Conservation (phyloP, 2,888 invertebrate species). For the Sepioteuthis lessoniana region DNA sequence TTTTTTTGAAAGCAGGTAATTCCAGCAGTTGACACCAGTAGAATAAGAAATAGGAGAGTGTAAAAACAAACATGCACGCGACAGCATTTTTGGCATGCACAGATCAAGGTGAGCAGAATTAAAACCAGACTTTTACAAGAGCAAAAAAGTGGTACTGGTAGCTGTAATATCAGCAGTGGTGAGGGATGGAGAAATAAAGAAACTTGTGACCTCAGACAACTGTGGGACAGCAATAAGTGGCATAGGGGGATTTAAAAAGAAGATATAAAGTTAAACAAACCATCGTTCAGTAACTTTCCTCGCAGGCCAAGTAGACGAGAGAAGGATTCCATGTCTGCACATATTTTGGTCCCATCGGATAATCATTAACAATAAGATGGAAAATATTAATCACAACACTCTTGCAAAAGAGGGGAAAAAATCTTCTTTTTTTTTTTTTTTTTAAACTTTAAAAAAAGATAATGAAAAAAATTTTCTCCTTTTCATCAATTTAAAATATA, state of each 20-base stretch:
- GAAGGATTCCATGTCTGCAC: slow-evolving; percentile 39
- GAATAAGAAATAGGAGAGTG: not conserved
- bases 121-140: not conserved
- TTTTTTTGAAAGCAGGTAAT: not conserved
- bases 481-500: not conserved
- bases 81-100: slow-evolving; percentile 14
- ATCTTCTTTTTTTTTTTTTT: too few species aligned
- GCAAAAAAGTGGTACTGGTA: not conserved
- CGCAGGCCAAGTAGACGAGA: slow-evolving; percentile 41
- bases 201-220: not conserved
- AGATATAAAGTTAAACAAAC: not conserved
- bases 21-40: not conserved
- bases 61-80: not conserved
- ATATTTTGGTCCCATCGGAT: not conserved
- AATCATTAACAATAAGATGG: not conserved
- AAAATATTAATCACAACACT: not conserved
- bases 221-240: not conserved
- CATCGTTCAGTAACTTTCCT: slow-evolving; percentile 36
- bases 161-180: not conserved
- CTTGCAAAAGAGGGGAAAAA: not conserved
- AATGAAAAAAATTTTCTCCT: not conserved
- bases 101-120: not conserved
- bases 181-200: not conserved
- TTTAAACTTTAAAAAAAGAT: not conserved
- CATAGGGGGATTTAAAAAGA: not conserved